A percentile compares a stretch with the other conserved stretches of the same genome.
phyloP scores from a whole-genome alignment of 2,888 invertebrate species.

The Chymomyza fuscimana region DNA sequence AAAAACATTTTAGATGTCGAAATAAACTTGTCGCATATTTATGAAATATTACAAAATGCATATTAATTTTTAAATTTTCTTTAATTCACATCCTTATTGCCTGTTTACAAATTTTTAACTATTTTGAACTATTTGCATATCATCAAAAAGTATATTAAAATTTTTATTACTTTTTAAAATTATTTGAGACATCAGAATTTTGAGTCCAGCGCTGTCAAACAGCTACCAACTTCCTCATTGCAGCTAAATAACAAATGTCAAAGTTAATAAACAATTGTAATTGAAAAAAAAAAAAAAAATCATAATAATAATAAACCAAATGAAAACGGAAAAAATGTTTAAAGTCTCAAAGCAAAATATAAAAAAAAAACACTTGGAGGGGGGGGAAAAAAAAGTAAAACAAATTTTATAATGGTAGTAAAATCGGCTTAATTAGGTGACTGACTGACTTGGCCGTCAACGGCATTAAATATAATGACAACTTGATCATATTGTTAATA shows the following conservation, averaged over 20 bases:
- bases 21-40: too few relatives aligned
- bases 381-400: not conserved
- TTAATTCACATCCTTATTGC: too few relatives aligned
- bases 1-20: too few relatives aligned
- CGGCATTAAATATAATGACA: not conserved
- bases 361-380: not conserved
- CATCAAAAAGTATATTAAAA: too few relatives aligned
- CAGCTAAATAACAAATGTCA: not conserved
- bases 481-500: constrained; percentile 7
- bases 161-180: too few relatives aligned
- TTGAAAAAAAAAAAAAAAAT: constrained; percentile 7
- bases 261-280: constrained; percentile 1
- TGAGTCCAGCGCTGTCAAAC: not conserved
- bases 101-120: too few relatives aligned
- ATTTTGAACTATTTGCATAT: too few relatives aligned
- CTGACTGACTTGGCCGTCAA: not conserved
- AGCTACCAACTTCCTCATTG: not conserved
- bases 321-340: not conserved
- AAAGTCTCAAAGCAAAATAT: not conserved
- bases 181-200: too few relatives aligned
- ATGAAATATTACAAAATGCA: too few relatives aligned
- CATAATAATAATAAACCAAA: not conserved
- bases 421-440: constrained; percentile 4
- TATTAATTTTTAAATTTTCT: too few relatives aligned
- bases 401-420: not conserved